Evolutionary conservation across 2,888 invertebrate species (phyloP).

Genomic region (Notodonta ziczac): DNA sequence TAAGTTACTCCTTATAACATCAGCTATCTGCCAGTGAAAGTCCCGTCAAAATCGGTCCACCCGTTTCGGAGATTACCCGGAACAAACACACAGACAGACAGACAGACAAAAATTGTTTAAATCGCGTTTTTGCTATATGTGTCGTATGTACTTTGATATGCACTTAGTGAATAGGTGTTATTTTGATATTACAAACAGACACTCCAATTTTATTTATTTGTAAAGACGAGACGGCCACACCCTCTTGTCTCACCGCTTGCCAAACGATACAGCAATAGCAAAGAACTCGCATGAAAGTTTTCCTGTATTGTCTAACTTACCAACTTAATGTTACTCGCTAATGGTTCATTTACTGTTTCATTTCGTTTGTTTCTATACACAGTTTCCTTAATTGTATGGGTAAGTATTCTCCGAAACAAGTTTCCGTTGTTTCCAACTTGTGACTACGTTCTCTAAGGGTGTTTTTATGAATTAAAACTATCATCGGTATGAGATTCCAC

Average conservation of each 20-base stretch:
- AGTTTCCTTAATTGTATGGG: slow-evolving; percentile 10
- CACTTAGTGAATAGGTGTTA: no score
- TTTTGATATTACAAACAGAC: no score
- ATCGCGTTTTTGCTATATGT: no score
- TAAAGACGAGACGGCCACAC: slow-evolving; percentile 68
- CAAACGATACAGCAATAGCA: slow-evolving; percentile 59
- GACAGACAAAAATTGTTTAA: no score
- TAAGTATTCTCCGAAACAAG: neutral
- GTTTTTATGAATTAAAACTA: neutral
- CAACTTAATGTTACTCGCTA: slow-evolving; percentile 29
- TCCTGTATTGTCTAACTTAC: slow-evolving; percentile 41
- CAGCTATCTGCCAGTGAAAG: no score
- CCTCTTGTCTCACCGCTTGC: slow-evolving; percentile 62
- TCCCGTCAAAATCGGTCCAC: no score
- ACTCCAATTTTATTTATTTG: slow-evolving; percentile 78
- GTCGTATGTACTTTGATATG: no score
- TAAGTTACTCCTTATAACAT: no score
- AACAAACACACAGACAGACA: no score
- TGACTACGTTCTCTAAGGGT: slow-evolving; percentile 2
- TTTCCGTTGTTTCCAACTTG: slow-evolving; percentile 2
- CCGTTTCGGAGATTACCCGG: no score
- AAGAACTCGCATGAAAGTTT: slow-evolving; percentile 53
- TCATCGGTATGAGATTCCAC: no score
- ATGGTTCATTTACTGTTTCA: slow-evolving; percentile 18
- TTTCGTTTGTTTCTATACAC: slow-evolving; percentile 3